Evolutionary conservation across 2,888 invertebrate genomes (phyloP), one percentile per base, ranked within the genome.

Genomic region (Melinaea menophilus): DNA sequence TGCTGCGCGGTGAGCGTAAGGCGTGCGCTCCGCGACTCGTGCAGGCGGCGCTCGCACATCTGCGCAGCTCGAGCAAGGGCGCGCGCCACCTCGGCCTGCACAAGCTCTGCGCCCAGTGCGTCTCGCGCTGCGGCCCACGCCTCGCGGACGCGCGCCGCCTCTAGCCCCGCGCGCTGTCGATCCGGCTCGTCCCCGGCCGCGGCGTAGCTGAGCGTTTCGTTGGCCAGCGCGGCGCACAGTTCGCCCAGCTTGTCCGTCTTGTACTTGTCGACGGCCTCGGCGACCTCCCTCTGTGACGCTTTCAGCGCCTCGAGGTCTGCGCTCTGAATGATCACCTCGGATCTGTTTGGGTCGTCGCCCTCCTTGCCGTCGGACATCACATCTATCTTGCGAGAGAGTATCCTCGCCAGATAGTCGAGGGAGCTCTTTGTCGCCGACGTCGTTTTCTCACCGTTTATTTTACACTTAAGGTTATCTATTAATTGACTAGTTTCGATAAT

Each of bases 121-220:
- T 95, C 95, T 61, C 95, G 93, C 1, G 96, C 95, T 65, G 94
- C 92, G 48, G 93, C 93, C 93, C 94, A 95, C 4, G 95, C 95
- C 74, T 94, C 94, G 41, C 95, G 93, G 31, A 95, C 93, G 46
- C 95, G 92, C 61, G 93, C 93, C 71, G 94, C 94, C 69, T 94
- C 94, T 35, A 91, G 70, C 75, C 84, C 81, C 71, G 86, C 72
- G 65, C 87, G 73, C 72, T 88, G 78, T 72, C 86, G 73, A 66
- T 90, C 83, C 64, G 85, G 81, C 56, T 88, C 85, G 77, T 92
- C 88, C 65, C 79, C 79, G 4, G 86, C 90, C 1, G 91, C 79
- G 31, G 92, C 90, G 68, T 92, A 88, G 74, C 92, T 93, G n/a
- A 94, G 81, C 4, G 95, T 94, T 81, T 95, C 95, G 56, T 92